Evolutionary conservation across 1,140 invertebrate genomes (phyloP), one percentile per base, ranked within the genome.

Genomic region (Bombus waltoni): DNA sequence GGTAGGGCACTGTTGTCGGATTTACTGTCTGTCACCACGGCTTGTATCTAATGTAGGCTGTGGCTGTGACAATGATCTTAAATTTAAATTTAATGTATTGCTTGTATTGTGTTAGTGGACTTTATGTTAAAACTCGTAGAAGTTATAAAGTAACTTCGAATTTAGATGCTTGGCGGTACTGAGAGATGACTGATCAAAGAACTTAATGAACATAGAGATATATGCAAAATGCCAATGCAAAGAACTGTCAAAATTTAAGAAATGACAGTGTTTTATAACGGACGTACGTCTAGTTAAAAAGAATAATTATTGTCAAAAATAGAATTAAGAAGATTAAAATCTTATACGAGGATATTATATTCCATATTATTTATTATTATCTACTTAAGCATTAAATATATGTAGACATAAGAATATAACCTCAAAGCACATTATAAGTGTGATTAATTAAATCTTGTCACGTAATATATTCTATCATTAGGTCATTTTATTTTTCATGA

Each of bases 221-320:
- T 38, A 59, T n/a, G 3, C 15, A 53, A 71, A 44, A 74, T 88
- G 75, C 79, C 75, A 83, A 83, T 87, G 57, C n/a, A 73, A 62
- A 57, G 81, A 88, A 42, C 82, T 89, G 88, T 88, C 86, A 89
- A 87, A 88, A 74, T 42, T 80, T 85, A 42, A 59, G 62, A 81
- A 74, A 78, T 74, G 68, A 86, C 62, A 74, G 47, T 85, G 42
- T 73, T 13, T 57, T n/a, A 18, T 35, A 62, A 35, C 35, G 66
- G 68, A 44, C 44, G 47, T 87, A 71, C 15, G 40, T n/a, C 42
- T 65, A 47, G 15, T 59, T 83, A 32, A 62, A n/a, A 57, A 42
- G 8, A 72, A 75, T 66, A 81, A 53, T 53, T 47, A 22, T 75
- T 11, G 38, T 44, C 22, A 2, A 82, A 59, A 1, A 81, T 70